Base-by-base conservation (phyloP, 1,140 invertebrate species). In the Coboldia fuscipes region DNA sequence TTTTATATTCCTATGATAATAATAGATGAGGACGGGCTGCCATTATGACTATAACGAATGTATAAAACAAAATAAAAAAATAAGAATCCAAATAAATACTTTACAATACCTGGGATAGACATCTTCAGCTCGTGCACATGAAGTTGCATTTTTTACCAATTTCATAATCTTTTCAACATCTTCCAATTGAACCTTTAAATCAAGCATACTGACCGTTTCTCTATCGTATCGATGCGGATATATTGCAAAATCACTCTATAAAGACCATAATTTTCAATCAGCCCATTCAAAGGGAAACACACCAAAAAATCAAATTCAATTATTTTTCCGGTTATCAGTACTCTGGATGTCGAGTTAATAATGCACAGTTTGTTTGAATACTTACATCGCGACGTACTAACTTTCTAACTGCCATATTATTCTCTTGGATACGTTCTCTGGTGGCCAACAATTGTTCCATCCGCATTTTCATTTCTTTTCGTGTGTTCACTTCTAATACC, bases 161-260 rank as follows among this genome's bases (percentile, higher is more conserved):
- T 45, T 51, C 4, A 54, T 51, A 1, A 42, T 46, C 7, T 37
- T 40, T 26, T 51, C 49, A 18, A 54, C 39, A 0, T 45, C 40
- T 14, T 54, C 47, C 1, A 50, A 30, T 21, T 50, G 39, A 15
- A 41, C 28, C 20, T 50, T 50, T 0, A 54, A 40, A 5, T 49
- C 39, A 33, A 45, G 26, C 51, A 54, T 54, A 17, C 43, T 45
- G 10, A 41, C 37, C 2, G 51, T 54, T 33, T 54, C 49, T 1
- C 51, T 39, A 5, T 46, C 42, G 22, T 36, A 36, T 2, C 28
- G 34, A 27, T 35, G 12, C 10, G 8, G 3, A 5, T 14, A 13
- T 10, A 9, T 7, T 23, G 4, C 13, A 34, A 34, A 34, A 34
- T 34, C 32, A 12, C 16, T 19, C 32, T 34, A n/a, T n/a, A n/a